phyloP scores from a whole-genome alignment of 2,888 invertebrate species.

The Stegana nigrithorax region DNA sequence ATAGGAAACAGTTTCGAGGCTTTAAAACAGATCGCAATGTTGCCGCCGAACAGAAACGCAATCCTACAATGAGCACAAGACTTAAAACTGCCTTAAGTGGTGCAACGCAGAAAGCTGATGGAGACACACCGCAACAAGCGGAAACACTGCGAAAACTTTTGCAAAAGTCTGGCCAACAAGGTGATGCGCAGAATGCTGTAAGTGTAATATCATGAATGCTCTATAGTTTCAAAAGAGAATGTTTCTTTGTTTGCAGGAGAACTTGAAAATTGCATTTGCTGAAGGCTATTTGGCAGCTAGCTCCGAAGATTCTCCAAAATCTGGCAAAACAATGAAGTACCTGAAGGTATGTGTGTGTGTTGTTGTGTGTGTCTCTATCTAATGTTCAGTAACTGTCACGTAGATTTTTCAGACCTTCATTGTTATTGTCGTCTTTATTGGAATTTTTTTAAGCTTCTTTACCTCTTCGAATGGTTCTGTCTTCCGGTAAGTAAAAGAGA shows the following conservation, averaged over 20 bases:
- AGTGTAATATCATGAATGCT: not conserved
- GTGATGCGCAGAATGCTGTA: slow-evolving; percentile 46
- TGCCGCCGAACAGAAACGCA: slow-evolving; percentile 77
- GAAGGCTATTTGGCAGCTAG: slow-evolving; percentile 85
- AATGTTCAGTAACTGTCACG: slow-evolving; percentile 44
- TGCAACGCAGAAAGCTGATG: slow-evolving; percentile 47
- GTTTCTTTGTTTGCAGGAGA: slow-evolving; percentile 71
- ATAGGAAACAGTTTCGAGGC: slow-evolving; percentile 70
- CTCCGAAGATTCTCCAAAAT: slow-evolving; percentile 65
- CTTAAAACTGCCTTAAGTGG: slow-evolving; percentile 70
- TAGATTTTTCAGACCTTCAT: slow-evolving; percentile 81
- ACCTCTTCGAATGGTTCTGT: slow-evolving; percentile 80
- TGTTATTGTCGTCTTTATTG: slow-evolving; percentile 79
- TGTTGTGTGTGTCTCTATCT: slow-evolving; percentile 28
- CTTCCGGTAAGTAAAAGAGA: slow-evolving; percentile 71
- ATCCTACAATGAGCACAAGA: slow-evolving; percentile 78
- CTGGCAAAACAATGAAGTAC: slow-evolving; percentile 72
- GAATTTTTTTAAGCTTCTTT: slow-evolving; percentile 80
- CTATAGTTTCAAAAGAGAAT: no score
- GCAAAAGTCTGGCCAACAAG: slow-evolving; percentile 42
- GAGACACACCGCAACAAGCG: slow-evolving; percentile 46
- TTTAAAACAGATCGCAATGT: slow-evolving; percentile 85
- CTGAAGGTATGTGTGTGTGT: slow-evolving; percentile 58
- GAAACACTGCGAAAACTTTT: slow-evolving; percentile 60
- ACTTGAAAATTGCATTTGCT: slow-evolving; percentile 88